These are phyloP conservation scores for Podilymbus podiceps DNA, from an alignment of 2,113 vertebrate species.

Conservation along the genomic window DNA sequence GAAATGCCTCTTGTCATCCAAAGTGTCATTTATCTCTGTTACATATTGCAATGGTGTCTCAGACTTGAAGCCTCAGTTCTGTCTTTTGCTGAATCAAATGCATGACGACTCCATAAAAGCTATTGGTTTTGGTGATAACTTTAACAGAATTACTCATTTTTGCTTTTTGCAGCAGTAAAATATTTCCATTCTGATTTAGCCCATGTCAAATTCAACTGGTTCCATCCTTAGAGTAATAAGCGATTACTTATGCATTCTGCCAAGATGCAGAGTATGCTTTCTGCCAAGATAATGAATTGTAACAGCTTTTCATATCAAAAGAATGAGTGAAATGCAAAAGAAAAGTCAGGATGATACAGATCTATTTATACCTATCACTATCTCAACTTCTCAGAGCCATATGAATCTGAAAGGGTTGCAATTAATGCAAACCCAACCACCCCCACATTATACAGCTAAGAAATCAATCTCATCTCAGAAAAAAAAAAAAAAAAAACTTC, in stretches of 20 bases:
- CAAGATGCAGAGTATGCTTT: neutral
- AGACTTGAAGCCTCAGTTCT: neutral
- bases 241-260: no score
- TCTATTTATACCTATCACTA: neutral
- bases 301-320: neutral
- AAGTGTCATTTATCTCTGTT: conserved; percentile 48
- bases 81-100: conserved; percentile 22
- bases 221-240: neutral
- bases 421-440: neutral
- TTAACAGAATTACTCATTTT: conserved; percentile 16
- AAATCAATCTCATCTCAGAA: neutral
- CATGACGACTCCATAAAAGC: conserved; percentile 23
- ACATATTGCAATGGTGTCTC: neutral
- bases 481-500: neutral
- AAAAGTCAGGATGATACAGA: neutral
- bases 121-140: conserved; percentile 31
- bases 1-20: neutral
- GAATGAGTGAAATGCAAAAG: neutral
- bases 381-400: neutral
- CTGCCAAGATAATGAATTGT: conserved; percentile 29
- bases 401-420: neutral
- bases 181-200: neutral
- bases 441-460: neutral
- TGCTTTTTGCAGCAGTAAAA: neutral
- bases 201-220: neutral